phyloP scores from a whole-genome alignment of 2,888 invertebrate genomes.

The Tipula vernalis region DNA sequence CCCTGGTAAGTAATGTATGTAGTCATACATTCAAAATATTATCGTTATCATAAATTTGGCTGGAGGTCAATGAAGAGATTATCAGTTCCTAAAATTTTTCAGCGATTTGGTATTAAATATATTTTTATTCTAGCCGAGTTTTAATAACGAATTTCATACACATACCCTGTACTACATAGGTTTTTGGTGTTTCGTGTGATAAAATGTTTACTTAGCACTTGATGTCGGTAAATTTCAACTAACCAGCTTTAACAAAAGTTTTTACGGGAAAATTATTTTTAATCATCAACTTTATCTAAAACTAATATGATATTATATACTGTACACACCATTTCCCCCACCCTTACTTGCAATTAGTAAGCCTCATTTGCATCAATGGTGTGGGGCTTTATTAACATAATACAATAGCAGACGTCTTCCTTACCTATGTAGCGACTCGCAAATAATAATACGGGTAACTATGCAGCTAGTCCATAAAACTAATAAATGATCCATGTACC shows the following conservation, averaged over 20 bases:
- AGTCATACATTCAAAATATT: not conserved
- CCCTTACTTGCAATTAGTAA: no score
- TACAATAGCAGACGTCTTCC: no score
- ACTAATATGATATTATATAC: not conserved
- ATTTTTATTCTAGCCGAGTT: not conserved
- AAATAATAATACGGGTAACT: not conserved
- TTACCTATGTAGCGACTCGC: not conserved
- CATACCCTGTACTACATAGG: not conserved
- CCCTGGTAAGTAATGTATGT: not conserved
- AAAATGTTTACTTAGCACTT: not conserved
- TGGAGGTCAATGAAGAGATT: not conserved
- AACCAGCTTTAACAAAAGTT: not conserved
- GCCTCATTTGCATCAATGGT: no score
- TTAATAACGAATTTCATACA: not conserved
- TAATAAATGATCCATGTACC: not conserved
- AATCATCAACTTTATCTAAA: not conserved
- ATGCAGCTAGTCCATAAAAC: not conserved
- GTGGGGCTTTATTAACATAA: not conserved
- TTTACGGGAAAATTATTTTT: not conserved
- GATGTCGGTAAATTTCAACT: not conserved
- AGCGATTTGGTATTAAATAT: not conserved
- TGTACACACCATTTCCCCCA: not conserved
- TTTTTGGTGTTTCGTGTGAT: not conserved
- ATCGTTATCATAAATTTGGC: not conserved
- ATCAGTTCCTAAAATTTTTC: not conserved